Base-by-base conservation (phyloP, 2,113 vertebrate species). In the Eolophus roseicapilla region DNA sequence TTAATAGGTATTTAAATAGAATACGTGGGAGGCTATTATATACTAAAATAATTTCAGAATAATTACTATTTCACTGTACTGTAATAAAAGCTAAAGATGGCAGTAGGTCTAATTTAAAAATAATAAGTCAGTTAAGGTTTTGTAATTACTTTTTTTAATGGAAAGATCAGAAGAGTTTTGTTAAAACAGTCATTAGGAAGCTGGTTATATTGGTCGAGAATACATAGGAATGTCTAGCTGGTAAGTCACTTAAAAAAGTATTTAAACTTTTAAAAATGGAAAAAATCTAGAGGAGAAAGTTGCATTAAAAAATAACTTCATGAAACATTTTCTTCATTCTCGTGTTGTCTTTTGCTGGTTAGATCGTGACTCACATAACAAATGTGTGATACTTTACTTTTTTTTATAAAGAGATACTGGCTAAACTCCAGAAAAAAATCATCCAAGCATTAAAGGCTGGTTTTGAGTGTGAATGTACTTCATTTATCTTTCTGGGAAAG, bases 1-100 rank as follows among this genome's bases (percentile, higher is more conserved):
- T 97, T 97, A 97, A 94, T 95, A 89, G n/a, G 41, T 65, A 37
- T 76, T 96, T 94, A 95, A 96, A 93, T 96, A 91, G 95, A 74
- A 73, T 77, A 74, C 64, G 83, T 91, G 86, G 94, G 84, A 57
- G 86, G 67, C n/a, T 89, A 92, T 86, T 95, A 57, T 62, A 67
- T 96, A 35, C 75, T 95, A 82, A 96, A 96, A 94, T 93, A 95
- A 84, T 96, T 84, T 95, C 57, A 90, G 80, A 94, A 64, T 93
- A 96, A 73, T 95, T 96, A 64, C 88, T 96, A 65, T 95, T 85
- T 96, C 95, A 81, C 75, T 86, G 64, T 89, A 93, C 60, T 57
- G 68, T 92, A 93, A 82, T 88, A 93, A 94, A 96, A 95, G 21
- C 78, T 92, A 86, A 91, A 93, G 82, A 88, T 90, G 59, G 87